Evolutionary conservation across 2,113 vertebrate genomes (phyloP), one percentile per base, ranked within the genome.

Genomic region (Channa argus): DNA sequence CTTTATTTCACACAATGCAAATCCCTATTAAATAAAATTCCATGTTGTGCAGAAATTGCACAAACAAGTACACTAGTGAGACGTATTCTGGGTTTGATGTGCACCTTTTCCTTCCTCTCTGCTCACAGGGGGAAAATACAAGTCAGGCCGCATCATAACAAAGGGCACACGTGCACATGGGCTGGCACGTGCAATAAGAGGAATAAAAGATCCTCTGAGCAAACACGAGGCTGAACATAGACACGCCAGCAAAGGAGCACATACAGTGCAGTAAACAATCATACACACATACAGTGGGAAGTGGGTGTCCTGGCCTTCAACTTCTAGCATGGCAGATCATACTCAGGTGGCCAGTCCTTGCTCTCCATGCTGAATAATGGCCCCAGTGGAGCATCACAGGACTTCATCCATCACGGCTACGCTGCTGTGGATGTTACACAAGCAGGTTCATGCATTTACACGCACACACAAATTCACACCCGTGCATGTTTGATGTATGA

Each of bases 301-400:
- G 51, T 52, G 64, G 61, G 33, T 79, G 80, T 76, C 70, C 71
- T 75, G 82, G 76, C 82, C 85, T 88, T 86, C 85, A 85, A 85
- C 86, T 78, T 53, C 44, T 2, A 11, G 12, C 7, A 1, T 41
- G 56, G 56, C 45, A 78, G 76, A 75, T 83, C 76, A 15, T 44
- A 64, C 80, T 80, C 81, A 64, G 85, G 78, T 83, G 86, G 84
- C 63, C 87, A 50, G 69, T 70, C 75, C 60, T 77, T 15, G 49
- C 79, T 84, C 86, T 82, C 59, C 50, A 65, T 24, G 72, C 76
- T 91, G 84, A 92, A 70, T 92, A 91, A 92, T 90, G 86, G 83
- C 84, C 82, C 78, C 80, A 15, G 67, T 38, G 67, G 72, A 86
- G 81, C 75, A 53, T 45, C 70, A 71, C 77, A 60, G 33, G 66